Evolutionary conservation across 1,140 invertebrate species (phyloP).

Genomic region (Anastatus disparis): DNA sequence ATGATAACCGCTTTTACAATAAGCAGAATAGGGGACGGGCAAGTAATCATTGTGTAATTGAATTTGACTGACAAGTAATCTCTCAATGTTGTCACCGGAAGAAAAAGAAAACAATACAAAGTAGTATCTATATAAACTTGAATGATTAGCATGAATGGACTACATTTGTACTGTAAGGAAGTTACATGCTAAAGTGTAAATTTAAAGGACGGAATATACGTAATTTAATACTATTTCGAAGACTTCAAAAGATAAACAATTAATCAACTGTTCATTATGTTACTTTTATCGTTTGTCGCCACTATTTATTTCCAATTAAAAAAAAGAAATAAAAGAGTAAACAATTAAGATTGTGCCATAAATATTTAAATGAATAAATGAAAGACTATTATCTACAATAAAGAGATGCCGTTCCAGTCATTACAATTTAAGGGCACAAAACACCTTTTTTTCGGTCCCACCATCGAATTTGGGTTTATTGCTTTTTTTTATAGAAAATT

Average conservation of each 20-base stretch:
- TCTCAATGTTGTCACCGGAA: conserved; percentile 12
- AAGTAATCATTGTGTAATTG: conserved; percentile 17
- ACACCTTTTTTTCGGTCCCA: no score
- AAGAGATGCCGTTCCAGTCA: no score
- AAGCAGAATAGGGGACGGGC: background rate
- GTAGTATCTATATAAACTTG: conserved; percentile 10
- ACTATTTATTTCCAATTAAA: no score
- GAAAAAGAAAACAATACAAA: conserved; percentile 23
- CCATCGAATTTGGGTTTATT: no score
- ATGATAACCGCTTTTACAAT: background rate
- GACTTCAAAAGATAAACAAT: background rate
- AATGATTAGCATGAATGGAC: conserved; percentile 19
- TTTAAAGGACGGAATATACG: background rate
- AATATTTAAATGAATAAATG: no score
- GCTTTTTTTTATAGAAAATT: no score
- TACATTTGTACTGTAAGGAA: conserved; percentile 8
- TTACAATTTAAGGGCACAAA: no score
- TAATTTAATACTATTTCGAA: conserved; percentile 9
- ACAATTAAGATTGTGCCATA: no score
- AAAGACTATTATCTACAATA: no score
- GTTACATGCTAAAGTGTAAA: background rate
- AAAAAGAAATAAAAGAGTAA: no score
- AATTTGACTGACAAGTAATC: conserved; percentile 6
- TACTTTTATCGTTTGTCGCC: background rate
- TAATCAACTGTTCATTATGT: background rate